Conservation (phyloP, 2,113 vertebrate species). For the Zosterops lateralis region DNA sequence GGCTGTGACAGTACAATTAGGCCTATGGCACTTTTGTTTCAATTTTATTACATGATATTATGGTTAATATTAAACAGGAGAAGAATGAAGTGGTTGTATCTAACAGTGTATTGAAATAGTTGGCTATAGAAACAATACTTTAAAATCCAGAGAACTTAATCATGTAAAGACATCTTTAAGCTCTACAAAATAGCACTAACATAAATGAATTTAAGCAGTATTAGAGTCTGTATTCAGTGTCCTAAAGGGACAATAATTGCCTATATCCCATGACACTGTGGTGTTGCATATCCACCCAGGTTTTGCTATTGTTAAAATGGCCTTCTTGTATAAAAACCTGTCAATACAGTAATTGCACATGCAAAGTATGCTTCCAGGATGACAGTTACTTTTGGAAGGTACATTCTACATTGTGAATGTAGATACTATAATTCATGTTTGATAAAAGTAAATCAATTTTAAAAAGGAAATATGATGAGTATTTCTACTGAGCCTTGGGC, state of each 20-base stretch:
- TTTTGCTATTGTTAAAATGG: neutral
- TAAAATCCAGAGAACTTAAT: conserved; percentile 42
- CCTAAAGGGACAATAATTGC: neutral
- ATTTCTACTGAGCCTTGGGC: neutral
- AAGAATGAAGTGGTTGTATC: conserved; percentile 18
- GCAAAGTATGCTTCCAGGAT: neutral
- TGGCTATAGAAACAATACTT: conserved; percentile 25
- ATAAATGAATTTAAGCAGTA: neutral
- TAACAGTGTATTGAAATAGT: neutral
- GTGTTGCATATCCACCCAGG: neutral
- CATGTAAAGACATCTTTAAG: conserved; percentile 34
- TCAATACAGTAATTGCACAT: neutral
- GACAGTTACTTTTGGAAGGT: neutral
- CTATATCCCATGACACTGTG: neutral
- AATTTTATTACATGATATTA: conserved; percentile 58
- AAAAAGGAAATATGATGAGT: neutral
- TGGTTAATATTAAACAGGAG: conserved; percentile 48
- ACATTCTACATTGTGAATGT: neutral
- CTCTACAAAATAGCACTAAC: neutral
- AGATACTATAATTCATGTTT: neutral
- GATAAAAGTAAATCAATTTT: neutral
- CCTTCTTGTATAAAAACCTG: neutral
- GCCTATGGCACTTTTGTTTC: conserved; percentile 61
- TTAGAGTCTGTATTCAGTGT: neutral
- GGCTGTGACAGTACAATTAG: conserved; percentile 61